A percentile compares a stretch with the other conserved stretches of the same genome.
phyloP scores from a whole-genome alignment of 2,113 vertebrate genomes.

The Corythoichthys haematopterus region DNA sequence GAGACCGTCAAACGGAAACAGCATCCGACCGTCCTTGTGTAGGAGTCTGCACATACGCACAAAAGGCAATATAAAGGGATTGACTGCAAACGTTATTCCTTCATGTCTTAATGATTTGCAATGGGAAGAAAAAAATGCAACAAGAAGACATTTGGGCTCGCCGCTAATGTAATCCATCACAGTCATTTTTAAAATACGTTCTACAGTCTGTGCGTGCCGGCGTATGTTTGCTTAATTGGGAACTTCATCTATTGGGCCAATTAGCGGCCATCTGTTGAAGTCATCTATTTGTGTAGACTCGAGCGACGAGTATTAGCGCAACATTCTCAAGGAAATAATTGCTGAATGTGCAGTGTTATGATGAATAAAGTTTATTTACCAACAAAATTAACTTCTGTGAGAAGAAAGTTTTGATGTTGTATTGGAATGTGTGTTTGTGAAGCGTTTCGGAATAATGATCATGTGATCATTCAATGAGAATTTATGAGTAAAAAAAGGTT shows the following conservation, averaged over 20 bases:
- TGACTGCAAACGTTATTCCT: neutral
- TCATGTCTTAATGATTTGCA: neutral
- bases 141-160: neutral
- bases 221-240: neutral
- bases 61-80: slow-evolving; percentile 18
- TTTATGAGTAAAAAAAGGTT: too few relatives aligned
- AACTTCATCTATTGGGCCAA: neutral
- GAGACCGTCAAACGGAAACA: slow-evolving; percentile 23
- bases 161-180: neutral
- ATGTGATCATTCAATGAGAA: too few relatives aligned
- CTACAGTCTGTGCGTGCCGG: neutral
- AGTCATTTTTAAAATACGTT: neutral
- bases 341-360: too few relatives aligned
- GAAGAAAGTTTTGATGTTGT: too few relatives aligned
- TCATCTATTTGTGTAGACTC: neutral
- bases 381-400: too few relatives aligned
- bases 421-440: too few relatives aligned
- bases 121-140: too few relatives aligned
- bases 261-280: slow-evolving; percentile 1
- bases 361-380: too few relatives aligned
- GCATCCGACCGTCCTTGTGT: slow-evolving; percentile 11
- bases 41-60: neutral
- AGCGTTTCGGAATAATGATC: too few relatives aligned
- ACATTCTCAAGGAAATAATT: neutral
- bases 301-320: neutral